Evolutionary conservation across 30 jellyfish, hydroid and myxozoan species (phyloP).

Genomic region (Chironex yamaguchii): DNA sequence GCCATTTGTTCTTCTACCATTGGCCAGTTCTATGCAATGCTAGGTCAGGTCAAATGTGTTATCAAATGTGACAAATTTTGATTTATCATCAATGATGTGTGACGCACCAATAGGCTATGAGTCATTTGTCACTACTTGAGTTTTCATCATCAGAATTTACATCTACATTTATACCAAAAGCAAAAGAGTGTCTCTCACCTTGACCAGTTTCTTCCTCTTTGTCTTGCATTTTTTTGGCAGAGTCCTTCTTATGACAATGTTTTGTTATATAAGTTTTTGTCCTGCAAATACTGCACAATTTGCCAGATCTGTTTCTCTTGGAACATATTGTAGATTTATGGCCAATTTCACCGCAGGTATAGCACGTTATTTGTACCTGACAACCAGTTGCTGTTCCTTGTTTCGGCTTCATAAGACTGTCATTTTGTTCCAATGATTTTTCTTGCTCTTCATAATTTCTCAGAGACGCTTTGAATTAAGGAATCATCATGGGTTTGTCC

Average conservation of each 20-base stretch:
- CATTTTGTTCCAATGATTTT: no score
- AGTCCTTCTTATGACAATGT: no score
- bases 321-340: no score
- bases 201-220: conserved; percentile 18
- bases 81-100: conserved; percentile 7
- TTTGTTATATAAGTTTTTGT: no score
- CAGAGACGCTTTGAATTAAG: conserved; percentile 16
- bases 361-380: no score
- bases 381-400: no score
- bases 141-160: background rate
- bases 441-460: conserved; percentile 19
- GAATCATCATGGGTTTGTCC: conserved; percentile 31
- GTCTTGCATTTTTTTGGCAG: background rate
- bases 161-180: background rate
- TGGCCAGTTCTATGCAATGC: conserved; percentile 76
- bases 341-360: no score
- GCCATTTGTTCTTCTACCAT: conserved; percentile 57
- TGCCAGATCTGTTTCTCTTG: no score
- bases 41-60: conserved; percentile 28
- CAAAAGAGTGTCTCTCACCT: background rate
- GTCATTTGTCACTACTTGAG: no score
- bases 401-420: no score
- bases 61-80: conserved; percentile 40
- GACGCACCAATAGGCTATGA: conserved; percentile 11
- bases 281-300: background rate